Evolutionary conservation across 1,140 invertebrate species (phyloP).

Genomic region (Apis laboriosa): DNA sequence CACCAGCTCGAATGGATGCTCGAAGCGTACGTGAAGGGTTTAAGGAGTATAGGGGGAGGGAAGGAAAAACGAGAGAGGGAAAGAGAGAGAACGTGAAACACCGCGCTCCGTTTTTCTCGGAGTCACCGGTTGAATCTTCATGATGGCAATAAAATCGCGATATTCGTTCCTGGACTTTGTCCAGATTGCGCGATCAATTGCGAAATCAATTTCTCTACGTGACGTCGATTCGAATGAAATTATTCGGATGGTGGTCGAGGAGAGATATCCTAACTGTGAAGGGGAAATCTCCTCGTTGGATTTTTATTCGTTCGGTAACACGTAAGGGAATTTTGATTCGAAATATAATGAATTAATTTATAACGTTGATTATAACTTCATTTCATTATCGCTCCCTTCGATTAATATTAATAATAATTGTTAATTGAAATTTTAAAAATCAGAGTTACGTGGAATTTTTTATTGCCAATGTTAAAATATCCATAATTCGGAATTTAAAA

Average conservation of each 20-base stretch:
- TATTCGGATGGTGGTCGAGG: too few species aligned
- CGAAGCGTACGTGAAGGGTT: slow-evolving; percentile 45
- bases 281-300: not conserved
- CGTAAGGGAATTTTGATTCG: too few species aligned
- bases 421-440: too few species aligned
- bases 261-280: not conserved
- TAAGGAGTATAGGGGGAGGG: slow-evolving; percentile 53
- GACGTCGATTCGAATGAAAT: not conserved
- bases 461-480: too few species aligned
- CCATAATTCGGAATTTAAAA: too few species aligned
- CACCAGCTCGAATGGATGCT: slow-evolving; percentile 22
- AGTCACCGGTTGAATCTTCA: not conserved
- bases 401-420: too few species aligned
- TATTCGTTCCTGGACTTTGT: slow-evolving; percentile 4
- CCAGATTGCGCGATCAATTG: slow-evolving; percentile 14
- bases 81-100: slow-evolving; percentile 1
- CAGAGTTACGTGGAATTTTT: too few species aligned
- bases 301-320: too few species aligned
- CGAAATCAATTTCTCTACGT: slow-evolving; percentile 5
- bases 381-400: too few species aligned
- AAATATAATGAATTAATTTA: too few species aligned
- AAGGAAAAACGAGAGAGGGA: not conserved
- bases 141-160: slow-evolving; percentile 3
- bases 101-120: not conserved
- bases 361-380: too few species aligned